Conservation (phyloP, 1,140 invertebrate species). For the Aphis gossypii region DNA sequence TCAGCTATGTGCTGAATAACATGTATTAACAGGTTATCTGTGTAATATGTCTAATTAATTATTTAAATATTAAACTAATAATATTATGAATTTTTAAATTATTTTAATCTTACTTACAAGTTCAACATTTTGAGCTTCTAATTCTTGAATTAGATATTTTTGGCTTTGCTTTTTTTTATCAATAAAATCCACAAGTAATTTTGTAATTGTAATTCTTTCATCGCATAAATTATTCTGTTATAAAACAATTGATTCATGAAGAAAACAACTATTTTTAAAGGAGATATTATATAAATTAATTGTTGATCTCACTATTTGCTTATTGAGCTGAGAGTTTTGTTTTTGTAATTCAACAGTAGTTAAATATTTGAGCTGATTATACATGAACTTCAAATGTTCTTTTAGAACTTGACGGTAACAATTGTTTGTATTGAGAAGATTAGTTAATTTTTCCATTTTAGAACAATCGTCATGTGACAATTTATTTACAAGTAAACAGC, state of each 20-base stretch:
- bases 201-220: slow-evolving; percentile 45
- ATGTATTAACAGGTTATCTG: too few relatives aligned
- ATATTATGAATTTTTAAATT: background rate
- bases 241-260: background rate
- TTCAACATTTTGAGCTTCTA: slow-evolving; percentile 49
- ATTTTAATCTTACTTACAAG: background rate
- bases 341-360: slow-evolving; percentile 34
- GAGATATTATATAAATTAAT: background rate
- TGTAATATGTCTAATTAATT: background rate
- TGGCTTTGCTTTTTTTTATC: slow-evolving; percentile 54
- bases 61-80: background rate
- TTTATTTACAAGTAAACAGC: slow-evolving; percentile 38
- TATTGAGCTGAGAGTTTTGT: slow-evolving; percentile 26
- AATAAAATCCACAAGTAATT: slow-evolving; percentile 40
- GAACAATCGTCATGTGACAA: slow-evolving; percentile 10
- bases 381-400: slow-evolving; percentile 52
- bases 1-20: too few relatives aligned
- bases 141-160: slow-evolving; percentile 31
- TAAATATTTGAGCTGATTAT: slow-evolving; percentile 55
- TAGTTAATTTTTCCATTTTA: slow-evolving; percentile 46
- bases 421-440: slow-evolving; percentile 48
- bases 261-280: background rate
- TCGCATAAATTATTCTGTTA: slow-evolving; percentile 41
- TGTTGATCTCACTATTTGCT: slow-evolving; percentile 38
- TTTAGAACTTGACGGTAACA: slow-evolving; percentile 45